Conservation (phyloP, 2,113 vertebrate species). For the Ptilorrhoa leucosticta region DNA sequence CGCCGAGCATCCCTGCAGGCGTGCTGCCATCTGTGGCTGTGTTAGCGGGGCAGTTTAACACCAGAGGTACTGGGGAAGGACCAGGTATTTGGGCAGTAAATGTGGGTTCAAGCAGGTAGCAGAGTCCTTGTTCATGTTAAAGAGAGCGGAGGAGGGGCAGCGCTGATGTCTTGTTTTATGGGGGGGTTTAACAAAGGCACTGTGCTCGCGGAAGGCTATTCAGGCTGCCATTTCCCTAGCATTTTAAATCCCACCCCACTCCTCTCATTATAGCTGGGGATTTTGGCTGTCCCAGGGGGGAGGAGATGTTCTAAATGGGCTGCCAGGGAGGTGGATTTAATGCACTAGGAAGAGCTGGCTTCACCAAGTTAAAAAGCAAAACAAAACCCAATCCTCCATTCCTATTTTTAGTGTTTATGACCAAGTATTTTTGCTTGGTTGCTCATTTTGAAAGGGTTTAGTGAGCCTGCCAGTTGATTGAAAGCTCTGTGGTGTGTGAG, state of each 20-base stretch:
- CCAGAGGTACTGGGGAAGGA: neutral
- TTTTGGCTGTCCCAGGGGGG: constrained; percentile 19
- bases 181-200: neutral
- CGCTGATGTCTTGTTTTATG: neutral
- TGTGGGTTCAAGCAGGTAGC: neutral
- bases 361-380: constrained; percentile 54
- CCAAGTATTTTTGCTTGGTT: constrained; percentile 68
- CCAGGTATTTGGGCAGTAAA: neutral
- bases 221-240: neutral
- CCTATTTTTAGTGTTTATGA: constrained; percentile 67
- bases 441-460: constrained; percentile 71
- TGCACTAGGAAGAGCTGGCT: constrained; percentile 47
- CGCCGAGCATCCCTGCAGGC: fast-evolving
- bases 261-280: constrained; percentile 21
- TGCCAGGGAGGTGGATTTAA: constrained; percentile 51
- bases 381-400: constrained; percentile 32
- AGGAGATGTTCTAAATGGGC: constrained; percentile 41
- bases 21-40: neutral
- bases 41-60: neutral
- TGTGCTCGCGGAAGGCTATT: neutral
- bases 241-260: constrained; percentile 4
- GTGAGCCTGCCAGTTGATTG: constrained; percentile 63
- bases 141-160: neutral
- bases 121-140: neutral
- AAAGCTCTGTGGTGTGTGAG: constrained; percentile 67